A percentile compares a stretch with the other conserved stretches of the same genome.
Conservation (phyloP, 2,888 invertebrate genomes). For the Opisthograptis luteolata region DNA sequence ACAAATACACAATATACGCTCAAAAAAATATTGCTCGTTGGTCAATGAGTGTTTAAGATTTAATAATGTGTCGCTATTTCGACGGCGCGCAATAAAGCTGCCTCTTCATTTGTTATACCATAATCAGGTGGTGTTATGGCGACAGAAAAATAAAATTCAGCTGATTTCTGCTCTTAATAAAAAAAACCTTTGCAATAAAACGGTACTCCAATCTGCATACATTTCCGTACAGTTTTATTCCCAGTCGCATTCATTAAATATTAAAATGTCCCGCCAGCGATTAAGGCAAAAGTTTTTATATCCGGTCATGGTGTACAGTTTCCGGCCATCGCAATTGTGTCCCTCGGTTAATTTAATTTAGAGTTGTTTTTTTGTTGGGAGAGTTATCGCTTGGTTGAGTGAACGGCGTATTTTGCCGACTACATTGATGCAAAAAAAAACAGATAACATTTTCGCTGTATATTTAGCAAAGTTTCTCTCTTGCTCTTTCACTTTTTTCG, state of each 20-base stretch:
- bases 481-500: no score
- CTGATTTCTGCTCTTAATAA: no score
- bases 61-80: no score
- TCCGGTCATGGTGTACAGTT: slow-evolving; percentile 25
- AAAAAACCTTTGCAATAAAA: background rate
- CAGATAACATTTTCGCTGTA: background rate
- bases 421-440: background rate
- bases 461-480: no score
- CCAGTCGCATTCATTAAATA: slow-evolving; percentile 2
- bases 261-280: slow-evolving; percentile 8
- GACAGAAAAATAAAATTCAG: no score
- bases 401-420: background rate
- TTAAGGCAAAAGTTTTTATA: slow-evolving; percentile 37
- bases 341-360: slow-evolving; percentile 48
- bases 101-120: no score
- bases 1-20: no score
- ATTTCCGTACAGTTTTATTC: background rate
- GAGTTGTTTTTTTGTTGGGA: slow-evolving; percentile 41
- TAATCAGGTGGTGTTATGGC: no score
- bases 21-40: no score
- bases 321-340: slow-evolving; percentile 37
- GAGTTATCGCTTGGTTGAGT: background rate
- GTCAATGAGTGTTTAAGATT: no score
- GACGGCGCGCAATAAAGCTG: no score
- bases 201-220: background rate